Evolutionary conservation across 2,797 vertebrate species (phyloP).

Genomic region (Sebastes wilsoni): DNA sequence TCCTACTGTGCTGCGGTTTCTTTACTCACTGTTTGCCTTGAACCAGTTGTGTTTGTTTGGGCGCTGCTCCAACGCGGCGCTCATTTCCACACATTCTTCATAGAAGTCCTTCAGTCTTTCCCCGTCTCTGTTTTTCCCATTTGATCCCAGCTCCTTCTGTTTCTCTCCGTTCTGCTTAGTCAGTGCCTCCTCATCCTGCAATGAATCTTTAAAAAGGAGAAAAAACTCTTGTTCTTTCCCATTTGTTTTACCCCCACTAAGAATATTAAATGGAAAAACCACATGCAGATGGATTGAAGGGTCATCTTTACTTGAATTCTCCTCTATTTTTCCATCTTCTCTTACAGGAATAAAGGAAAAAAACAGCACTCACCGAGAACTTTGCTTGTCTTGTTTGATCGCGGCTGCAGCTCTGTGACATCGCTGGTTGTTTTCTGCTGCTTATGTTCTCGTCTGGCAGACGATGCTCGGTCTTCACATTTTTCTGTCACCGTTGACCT

Average conservation of each 20-base stretch:
- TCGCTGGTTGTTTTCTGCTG: slow-evolving; percentile 7
- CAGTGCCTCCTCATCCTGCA: slow-evolving; percentile 72
- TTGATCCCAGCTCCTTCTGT: slow-evolving; percentile 56
- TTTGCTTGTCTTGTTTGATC: slow-evolving; percentile 37
- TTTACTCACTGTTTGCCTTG: slow-evolving; percentile 85
- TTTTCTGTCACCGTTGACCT: slow-evolving; percentile 28
- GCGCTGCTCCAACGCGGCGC: slow-evolving; percentile 69
- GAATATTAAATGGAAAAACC: slow-evolving; percentile 57
- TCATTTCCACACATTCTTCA: slow-evolving; percentile 84
- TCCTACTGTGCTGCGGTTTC: slow-evolving; percentile 61
- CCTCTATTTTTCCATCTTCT: slow-evolving; percentile 19
- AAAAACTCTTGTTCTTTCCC: slow-evolving; percentile 31
- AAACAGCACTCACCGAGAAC: slow-evolving; percentile 62
- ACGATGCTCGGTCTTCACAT: slow-evolving; percentile 5
- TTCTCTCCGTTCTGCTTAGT: slow-evolving; percentile 70
- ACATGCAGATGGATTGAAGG: slow-evolving; percentile 40
- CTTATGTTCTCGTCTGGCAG: slow-evolving; percentile 12
- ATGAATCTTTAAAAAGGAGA: slow-evolving; percentile 75
- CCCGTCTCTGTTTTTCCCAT: slow-evolving; percentile 75
- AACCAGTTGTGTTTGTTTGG: slow-evolving; percentile 81
- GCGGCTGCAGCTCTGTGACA: not conserved
- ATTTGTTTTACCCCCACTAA: not conserved
- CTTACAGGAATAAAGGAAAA: slow-evolving; percentile 2
- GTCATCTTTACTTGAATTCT: slow-evolving; percentile 32
- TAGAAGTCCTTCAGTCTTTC: slow-evolving; percentile 81